A percentile compares a stretch with the other conserved stretches of the same genome.
Evolutionary conservation across 2,113 vertebrate genomes (phyloP).

Genomic region (Mobula hypostoma): DNA sequence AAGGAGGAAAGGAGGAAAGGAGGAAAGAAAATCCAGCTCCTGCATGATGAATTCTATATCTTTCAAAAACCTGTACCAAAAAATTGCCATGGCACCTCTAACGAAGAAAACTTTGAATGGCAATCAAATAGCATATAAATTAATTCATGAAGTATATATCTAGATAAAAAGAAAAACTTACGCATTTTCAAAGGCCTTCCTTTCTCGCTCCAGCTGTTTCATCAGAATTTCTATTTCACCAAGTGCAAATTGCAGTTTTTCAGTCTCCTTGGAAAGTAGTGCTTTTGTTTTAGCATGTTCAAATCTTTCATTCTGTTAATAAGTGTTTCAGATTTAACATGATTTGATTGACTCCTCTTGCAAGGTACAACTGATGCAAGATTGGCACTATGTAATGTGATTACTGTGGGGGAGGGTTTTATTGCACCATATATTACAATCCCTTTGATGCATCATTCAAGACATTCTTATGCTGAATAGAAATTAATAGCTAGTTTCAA

Average conservation of each 20-base stretch:
- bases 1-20: too few species aligned
- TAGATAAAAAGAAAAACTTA: conserved; percentile 38
- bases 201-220: conserved; percentile 54
- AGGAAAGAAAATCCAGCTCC: not conserved
- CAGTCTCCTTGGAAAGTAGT: conserved; percentile 50
- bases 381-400: not conserved
- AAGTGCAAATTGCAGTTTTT: conserved; percentile 53
- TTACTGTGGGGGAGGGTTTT: not conserved
- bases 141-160: not conserved
- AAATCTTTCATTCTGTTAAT: conserved; percentile 51
- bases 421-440: not conserved
- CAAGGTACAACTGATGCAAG: not conserved
- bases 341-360: not conserved
- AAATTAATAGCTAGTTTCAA: not conserved
- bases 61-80: not conserved
- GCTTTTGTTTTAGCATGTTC: conserved; percentile 52
- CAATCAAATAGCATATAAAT: not conserved
- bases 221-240: conserved; percentile 53
- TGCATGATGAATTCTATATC: not conserved
- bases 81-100: not conserved
- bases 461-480: not conserved
- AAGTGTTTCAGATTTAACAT: not conserved
- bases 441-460: not conserved
- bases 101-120: not conserved
- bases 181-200: conserved; percentile 54